These are phyloP conservation scores for Edolisoma coerulescens DNA, from an alignment of 2,113 vertebrate species.

Conservation along the genomic window DNA sequence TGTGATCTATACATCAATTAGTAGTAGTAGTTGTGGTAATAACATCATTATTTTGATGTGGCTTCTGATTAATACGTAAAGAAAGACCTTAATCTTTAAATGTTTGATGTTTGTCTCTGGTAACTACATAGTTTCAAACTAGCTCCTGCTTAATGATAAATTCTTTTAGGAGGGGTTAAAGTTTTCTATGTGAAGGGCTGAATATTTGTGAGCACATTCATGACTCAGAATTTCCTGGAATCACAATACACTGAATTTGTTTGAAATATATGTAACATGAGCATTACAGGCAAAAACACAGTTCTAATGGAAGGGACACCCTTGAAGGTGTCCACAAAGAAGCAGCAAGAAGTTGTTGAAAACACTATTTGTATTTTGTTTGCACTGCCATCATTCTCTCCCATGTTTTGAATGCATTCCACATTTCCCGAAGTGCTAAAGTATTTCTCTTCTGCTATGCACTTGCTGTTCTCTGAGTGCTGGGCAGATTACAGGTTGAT, in stretches of 20 bases:
- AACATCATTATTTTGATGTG: background rate
- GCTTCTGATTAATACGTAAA: background rate
- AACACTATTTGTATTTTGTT: background rate
- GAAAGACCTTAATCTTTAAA: background rate
- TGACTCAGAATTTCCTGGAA: slow-evolving; percentile 38
- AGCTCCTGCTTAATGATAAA: background rate
- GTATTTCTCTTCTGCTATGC: background rate
- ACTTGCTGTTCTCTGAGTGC: background rate
- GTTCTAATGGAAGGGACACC: background rate
- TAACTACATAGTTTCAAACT: background rate
- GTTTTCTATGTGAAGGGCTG: background rate
- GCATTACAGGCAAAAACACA: background rate
- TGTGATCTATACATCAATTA: background rate
- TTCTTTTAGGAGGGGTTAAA: background rate
- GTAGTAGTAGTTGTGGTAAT: background rate
- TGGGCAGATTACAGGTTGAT: background rate
- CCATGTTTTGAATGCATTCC: background rate
- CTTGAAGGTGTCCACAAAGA: background rate
- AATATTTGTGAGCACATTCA: background rate
- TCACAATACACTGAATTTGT: background rate
- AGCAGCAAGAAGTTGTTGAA: background rate
- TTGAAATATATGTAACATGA: background rate
- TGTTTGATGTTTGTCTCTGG: background rate
- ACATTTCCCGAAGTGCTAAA: background rate
- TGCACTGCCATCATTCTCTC: background rate